phyloP scores from a whole-genome alignment of 2,888 invertebrate species.

The Heliconius charithonia region DNA sequence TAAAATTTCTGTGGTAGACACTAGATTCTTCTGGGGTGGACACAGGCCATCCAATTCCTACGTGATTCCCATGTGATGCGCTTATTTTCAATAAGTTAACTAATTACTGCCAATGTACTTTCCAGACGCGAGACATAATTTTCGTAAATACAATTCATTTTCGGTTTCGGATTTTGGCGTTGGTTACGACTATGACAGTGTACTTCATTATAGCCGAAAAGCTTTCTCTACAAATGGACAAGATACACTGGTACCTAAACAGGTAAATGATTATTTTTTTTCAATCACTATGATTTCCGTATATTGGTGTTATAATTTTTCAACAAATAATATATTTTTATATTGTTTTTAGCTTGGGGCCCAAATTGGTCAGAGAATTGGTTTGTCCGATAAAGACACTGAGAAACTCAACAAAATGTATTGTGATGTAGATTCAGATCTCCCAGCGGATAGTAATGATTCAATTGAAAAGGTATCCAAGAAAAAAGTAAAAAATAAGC shows the following conservation, averaged over 20 bases:
- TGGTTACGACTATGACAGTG: conserved; percentile 88
- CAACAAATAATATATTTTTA: conserved; percentile 19
- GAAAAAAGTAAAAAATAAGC: conserved; percentile 69
- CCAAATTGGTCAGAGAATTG: conserved; percentile 82
- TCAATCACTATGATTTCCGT: not conserved
- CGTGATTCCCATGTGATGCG: not conserved
- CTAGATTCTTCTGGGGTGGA: no score
- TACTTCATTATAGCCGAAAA: conserved; percentile 88
- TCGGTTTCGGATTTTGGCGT: conserved; percentile 87
- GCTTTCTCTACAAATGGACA: conserved; percentile 88
- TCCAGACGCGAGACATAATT: conserved; percentile 77
- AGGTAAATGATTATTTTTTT: conserved; percentile 57
- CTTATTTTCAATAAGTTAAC: conserved; percentile 41
- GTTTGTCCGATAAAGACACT: conserved; percentile 83
- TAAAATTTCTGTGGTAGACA: no score
- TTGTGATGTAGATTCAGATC: conserved; percentile 69
- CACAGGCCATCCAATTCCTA: no score
- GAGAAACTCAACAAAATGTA: conserved; percentile 85
- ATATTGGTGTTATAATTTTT: conserved; percentile 12
- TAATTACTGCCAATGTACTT: not conserved
- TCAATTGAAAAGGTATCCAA: conserved; percentile 53
- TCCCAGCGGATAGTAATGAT: conserved; percentile 53
- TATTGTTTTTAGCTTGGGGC: conserved; percentile 64
- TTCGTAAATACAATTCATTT: conserved; percentile 87
- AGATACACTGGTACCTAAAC: conserved; percentile 86